Evolutionary conservation across 2,113 vertebrate species (phyloP).

Genomic region (Parus major): DNA sequence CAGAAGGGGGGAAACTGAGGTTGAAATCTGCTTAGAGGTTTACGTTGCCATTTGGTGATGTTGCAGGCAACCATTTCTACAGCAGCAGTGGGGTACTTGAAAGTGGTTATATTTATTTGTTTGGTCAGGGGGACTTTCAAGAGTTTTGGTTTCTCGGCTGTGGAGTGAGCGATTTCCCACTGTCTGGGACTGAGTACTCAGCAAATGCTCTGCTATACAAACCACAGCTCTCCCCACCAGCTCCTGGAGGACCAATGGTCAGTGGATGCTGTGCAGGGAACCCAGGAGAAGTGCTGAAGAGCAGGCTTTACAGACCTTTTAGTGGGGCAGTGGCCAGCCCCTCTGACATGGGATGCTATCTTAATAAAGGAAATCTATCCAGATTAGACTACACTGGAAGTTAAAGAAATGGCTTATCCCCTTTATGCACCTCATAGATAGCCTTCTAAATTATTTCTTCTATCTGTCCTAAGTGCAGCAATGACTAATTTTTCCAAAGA

Average conservation of each 20-base stretch:
- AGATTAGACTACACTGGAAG: background rate
- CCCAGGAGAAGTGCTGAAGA: background rate
- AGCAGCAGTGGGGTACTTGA: background rate
- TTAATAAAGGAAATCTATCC: background rate
- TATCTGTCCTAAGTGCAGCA: background rate
- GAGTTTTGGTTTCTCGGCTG: background rate
- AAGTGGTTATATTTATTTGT: background rate
- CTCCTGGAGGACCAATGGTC: accelerated
- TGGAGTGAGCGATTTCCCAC: background rate
- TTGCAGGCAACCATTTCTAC: background rate
- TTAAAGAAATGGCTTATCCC: background rate
- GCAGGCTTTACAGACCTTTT: background rate
- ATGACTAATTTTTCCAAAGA: conserved; percentile 12
- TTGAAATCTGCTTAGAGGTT: background rate
- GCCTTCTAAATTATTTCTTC: background rate
- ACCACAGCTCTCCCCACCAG: accelerated
- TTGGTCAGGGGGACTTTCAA: background rate
- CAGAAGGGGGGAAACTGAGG: background rate
- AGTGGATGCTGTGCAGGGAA: accelerated
- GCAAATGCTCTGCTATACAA: background rate
- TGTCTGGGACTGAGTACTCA: background rate
- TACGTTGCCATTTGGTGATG: background rate
- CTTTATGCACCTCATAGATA: background rate
- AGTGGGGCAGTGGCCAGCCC: background rate
- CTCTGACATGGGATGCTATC: background rate